Percentiles rank a stretch among this genome's conserved stretches.
These are phyloP conservation scores for Artemisiospiza belli DNA, from an alignment of 2,113 vertebrate species.

Conservation along the genomic window DNA sequence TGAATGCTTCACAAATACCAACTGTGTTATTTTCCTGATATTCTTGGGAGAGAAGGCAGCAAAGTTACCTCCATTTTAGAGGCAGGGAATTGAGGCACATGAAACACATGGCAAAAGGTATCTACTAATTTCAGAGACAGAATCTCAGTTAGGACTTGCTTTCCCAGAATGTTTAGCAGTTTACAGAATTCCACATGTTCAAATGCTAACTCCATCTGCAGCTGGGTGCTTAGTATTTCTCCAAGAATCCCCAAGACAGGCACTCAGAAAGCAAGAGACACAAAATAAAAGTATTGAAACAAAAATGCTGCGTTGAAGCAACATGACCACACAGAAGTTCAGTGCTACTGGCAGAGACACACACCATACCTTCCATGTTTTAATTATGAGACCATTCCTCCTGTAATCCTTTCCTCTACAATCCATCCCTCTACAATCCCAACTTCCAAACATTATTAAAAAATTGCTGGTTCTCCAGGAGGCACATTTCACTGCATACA, in stretches of 20 bases:
- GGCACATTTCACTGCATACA: not conserved
- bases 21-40: slow-evolving; percentile 31
- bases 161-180: not conserved
- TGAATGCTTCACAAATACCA: slow-evolving; percentile 1
- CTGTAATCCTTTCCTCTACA: not conserved
- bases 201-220: not conserved
- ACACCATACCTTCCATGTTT: not conserved
- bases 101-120: not conserved
- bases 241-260: not conserved
- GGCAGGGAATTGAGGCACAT: not conserved
- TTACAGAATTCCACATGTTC: not conserved
- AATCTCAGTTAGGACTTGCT: not conserved
- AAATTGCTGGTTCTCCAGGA: not conserved
- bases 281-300: not conserved
- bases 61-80: not conserved
- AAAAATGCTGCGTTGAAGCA: not conserved
- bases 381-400: not conserved
- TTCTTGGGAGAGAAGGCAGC: not conserved
- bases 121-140: not conserved
- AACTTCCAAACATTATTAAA: not conserved
- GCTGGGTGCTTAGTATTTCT: not conserved
- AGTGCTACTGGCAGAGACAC: not conserved
- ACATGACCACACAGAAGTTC: not conserved
- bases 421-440: not conserved
- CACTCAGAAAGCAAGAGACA: not conserved